phyloP scores from a whole-genome alignment of 1,140 invertebrate species.

The Diorhabda elongata region DNA sequence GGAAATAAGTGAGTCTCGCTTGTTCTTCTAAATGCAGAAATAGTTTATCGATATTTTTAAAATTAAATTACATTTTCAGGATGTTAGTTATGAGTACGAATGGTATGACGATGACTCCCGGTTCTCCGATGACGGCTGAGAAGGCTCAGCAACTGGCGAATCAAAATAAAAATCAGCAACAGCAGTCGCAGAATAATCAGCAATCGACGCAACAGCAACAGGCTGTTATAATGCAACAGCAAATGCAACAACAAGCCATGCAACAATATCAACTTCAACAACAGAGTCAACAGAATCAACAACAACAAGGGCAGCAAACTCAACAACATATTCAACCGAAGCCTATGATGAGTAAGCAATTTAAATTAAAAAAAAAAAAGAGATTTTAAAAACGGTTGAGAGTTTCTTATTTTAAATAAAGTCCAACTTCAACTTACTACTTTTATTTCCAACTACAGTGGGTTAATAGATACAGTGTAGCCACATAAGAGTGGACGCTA shows the following conservation, averaged over 20 bases:
- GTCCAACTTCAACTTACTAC: too few species aligned
- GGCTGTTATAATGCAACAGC: conserved; percentile 44
- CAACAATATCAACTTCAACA: conserved; percentile 49
- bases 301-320: conserved; percentile 45
- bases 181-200: conserved; percentile 47
- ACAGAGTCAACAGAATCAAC: conserved; percentile 39
- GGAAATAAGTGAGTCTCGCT: conserved; percentile 44
- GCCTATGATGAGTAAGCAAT: conserved; percentile 53
- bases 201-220: conserved; percentile 50
- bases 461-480: too few species aligned
- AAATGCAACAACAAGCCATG: conserved; percentile 49
- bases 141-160: conserved; percentile 51
- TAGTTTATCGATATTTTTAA: too few species aligned
- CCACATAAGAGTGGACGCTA: too few species aligned
- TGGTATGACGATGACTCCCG: conserved; percentile 52
- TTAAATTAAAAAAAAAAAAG: too few species aligned
- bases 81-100: conserved; percentile 56
- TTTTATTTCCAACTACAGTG: too few species aligned
- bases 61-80: conserved; percentile 43
- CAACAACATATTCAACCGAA: conserved; percentile 55
- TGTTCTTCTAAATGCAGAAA: too few species aligned
- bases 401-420: too few species aligned
- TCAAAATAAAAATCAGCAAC: conserved; percentile 49
- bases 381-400: too few species aligned
- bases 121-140: conserved; percentile 46